Evolutionary conservation across 2,797 vertebrate species (phyloP), one percentile per base, ranked within the genome.

Genomic region (Centroberyx gerrardi): DNA sequence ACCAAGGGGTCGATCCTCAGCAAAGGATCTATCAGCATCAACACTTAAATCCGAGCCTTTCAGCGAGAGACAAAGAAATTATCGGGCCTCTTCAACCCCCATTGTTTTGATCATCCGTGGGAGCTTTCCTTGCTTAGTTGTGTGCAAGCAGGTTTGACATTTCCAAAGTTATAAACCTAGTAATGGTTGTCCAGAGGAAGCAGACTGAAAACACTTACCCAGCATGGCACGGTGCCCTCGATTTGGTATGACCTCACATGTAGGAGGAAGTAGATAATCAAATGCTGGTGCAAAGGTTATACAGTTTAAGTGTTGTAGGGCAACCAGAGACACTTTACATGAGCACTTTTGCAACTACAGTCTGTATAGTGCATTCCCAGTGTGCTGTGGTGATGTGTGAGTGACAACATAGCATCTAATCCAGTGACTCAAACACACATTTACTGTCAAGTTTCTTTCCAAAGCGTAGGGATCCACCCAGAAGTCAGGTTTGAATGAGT

Each of bases 1-100:
- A 96, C 96, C 61, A 97, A 96, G 79, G 95, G 94, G 31, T 96
- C 96, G 0, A 87, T 95, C 61, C 67, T 95, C 44, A 95, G 94
- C 85, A 96, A 95, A n/a, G 95, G 92, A 13, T 94, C 93, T 2
- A 78, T 90, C 80, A 92, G 72, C 74, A 64, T 85, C 76, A 92
- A 93, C 4, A 78, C 88, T 18, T 95, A 93, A 81, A 68, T 5
- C 13, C 55, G 6, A 64, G 70, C 1, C 75, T 62, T 74, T 69
- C 49, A 74, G n/a, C 29, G 18, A 78, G 72, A 60, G 64, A 63
- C 76, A 69, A 63, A 84, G 28, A 61, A 42, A 59, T 44, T 42
- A 4, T 0, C 6, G 59, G 78, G 65, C 52, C 53, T 74, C 61
- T 33, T 65, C 68, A 42, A 62, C 69, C 74, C 59, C 59, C 28